These are phyloP conservation scores for Thaumatotibia leucotreta DNA, from an alignment of 1,140 invertebrate genomes.

Conservation along the genomic window DNA sequence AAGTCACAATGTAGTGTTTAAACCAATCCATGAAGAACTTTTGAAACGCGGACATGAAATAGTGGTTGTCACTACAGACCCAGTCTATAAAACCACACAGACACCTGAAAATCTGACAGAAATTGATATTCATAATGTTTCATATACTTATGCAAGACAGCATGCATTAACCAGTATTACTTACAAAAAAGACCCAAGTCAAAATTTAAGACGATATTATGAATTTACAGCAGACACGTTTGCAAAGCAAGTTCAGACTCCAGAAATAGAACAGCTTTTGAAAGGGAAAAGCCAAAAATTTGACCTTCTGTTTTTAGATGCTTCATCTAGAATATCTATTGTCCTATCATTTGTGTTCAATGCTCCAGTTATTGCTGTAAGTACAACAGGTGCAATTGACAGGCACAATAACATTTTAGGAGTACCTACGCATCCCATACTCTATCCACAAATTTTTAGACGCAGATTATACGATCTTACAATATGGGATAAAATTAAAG, in stretches of 20 bases:
- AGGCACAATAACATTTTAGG: slow-evolving; percentile 21
- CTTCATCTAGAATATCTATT: slow-evolving; percentile 12
- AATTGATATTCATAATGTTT: slow-evolving; percentile 31
- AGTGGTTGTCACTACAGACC: slow-evolving; percentile 36
- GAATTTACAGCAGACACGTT: slow-evolving; percentile 15
- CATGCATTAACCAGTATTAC: background rate
- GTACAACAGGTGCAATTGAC: slow-evolving; percentile 19
- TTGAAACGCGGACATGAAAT: slow-evolving; percentile 60
- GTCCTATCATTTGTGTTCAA: slow-evolving; percentile 41
- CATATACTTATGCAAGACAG: slow-evolving; percentile 15
- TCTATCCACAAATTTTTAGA: slow-evolving; percentile 41
- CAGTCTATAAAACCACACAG: slow-evolving; percentile 18
- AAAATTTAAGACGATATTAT: background rate
- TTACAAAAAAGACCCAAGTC: background rate
- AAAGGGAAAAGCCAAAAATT: slow-evolving; percentile 19
- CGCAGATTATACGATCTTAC: slow-evolving; percentile 10
- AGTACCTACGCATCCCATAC: slow-evolving; percentile 55
- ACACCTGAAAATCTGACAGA: slow-evolving; percentile 27
- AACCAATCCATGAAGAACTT: slow-evolving; percentile 48
- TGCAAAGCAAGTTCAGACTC: slow-evolving; percentile 15
- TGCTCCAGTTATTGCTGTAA: slow-evolving; percentile 40
- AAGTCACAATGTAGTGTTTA: slow-evolving; percentile 74
- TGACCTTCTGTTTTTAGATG: slow-evolving; percentile 30
- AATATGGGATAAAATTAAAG: slow-evolving; percentile 30
- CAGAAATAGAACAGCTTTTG: slow-evolving; percentile 20